These are phyloP conservation scores for Dasysyrphus albostriatus DNA, from an alignment of 2,888 invertebrate genomes.

Conservation along the genomic window DNA sequence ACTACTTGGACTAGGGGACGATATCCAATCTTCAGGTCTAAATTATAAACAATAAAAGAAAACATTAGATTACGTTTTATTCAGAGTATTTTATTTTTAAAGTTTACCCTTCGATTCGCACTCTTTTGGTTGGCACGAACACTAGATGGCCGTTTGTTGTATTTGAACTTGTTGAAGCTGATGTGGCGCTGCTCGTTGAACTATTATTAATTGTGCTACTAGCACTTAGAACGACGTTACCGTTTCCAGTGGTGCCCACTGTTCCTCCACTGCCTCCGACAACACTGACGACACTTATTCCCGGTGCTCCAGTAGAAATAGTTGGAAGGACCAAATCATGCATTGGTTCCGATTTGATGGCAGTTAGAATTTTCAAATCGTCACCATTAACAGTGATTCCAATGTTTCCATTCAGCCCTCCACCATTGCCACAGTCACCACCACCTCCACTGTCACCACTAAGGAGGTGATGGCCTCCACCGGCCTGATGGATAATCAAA, in stretches of 20 bases:
- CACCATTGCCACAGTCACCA: conserved; percentile 43
- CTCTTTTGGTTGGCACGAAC: conserved; percentile 84
- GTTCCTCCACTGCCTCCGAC: conserved; percentile 57
- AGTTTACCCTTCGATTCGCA: conserved; percentile 84
- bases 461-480: conserved; percentile 70
- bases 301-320: conserved; percentile 67
- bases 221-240: conserved; percentile 44
- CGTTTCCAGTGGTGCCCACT: conserved; percentile 60
- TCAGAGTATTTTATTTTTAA: background rate
- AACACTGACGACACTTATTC: conserved; percentile 62
- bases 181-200: conserved; percentile 66
- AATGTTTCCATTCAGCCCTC: conserved; percentile 47
- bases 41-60: conserved; percentile 26
- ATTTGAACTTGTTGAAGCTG: conserved; percentile 78
- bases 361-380: conserved; percentile 81
- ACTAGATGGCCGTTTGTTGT: conserved; percentile 83
- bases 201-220: conserved; percentile 58
- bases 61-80: background rate
- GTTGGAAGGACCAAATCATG: conserved; percentile 79
- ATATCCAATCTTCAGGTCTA: conserved; percentile 87
- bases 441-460: conserved; percentile 71
- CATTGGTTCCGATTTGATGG: conserved; percentile 83
- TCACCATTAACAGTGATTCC: conserved; percentile 77
- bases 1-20: conserved; percentile 86
- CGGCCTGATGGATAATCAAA: conserved; percentile 75